Evolutionary conservation across 2,888 invertebrate species (phyloP).

Genomic region (Caenorhabditis sp.): DNA sequence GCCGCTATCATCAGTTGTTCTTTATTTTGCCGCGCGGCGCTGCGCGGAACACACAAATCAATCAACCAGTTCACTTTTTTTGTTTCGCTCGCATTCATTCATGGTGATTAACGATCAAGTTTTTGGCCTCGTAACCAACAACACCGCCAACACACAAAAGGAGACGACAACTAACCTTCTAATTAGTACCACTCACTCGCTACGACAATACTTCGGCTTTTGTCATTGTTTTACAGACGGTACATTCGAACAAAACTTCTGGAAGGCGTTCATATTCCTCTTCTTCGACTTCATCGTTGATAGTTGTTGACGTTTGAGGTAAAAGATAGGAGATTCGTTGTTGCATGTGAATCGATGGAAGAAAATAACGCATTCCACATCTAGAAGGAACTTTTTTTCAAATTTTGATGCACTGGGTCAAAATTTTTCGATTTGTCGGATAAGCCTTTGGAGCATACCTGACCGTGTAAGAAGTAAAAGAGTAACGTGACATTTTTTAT

Average conservation of each 20-base stretch:
- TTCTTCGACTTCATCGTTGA: conserved; percentile 4
- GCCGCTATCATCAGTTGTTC: background rate
- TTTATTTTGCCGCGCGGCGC: background rate
- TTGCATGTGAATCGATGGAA: conserved; percentile 18
- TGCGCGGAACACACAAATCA: background rate
- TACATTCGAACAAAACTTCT: conserved; percentile 25
- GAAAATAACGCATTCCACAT: conserved; percentile 34
- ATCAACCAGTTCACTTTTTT: background rate
- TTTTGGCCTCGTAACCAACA: background rate
- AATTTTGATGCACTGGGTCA: background rate
- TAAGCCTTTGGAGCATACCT: no score
- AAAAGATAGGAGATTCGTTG: conserved; percentile 23
- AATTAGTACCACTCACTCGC: background rate
- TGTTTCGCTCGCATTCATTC: background rate
- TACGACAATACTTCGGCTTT: conserved; percentile 5
- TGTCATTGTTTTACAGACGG: conserved; percentile 22
- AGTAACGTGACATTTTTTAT: no score
- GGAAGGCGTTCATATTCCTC: conserved; percentile 11
- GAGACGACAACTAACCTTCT: background rate
- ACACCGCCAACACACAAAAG: background rate
- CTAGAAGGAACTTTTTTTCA: conserved; percentile 4
- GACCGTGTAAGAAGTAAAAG: no score
- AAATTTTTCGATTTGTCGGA: no score
- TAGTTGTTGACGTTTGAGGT: background rate
- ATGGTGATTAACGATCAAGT: background rate